Evolutionary conservation across 2,797 vertebrate genomes (phyloP), one percentile per base, ranked within the genome.

Genomic region (Erethizon dorsatum): DNA sequence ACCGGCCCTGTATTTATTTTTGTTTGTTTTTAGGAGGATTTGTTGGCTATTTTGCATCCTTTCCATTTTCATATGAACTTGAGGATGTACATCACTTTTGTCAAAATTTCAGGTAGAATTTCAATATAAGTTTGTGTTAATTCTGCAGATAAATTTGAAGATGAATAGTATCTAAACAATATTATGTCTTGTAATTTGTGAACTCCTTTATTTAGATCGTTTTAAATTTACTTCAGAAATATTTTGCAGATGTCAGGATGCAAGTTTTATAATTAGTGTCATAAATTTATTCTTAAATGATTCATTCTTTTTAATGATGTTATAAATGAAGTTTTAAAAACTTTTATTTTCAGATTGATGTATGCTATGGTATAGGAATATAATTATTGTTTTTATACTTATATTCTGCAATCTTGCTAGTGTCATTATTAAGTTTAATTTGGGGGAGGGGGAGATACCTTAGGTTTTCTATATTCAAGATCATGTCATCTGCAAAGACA

Each of bases 231-330:
- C 56, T 57, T 87, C 45, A 83, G 82, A 2, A n/a, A 56, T 83
- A 77, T 47, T 69, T 50, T 93, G 28, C 28, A 86, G 41, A 3
- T 77, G 18, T 69, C 65, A 96, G 6, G 69, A 37, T 82, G 54
- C 6, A 59, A 88, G 47, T 73, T 24, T 1, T 83, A 0, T 67
- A 82, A 50, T 61, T 59, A 24, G 59, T 90, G 77, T 78, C 41
- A 67, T 92, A 73, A 73, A 80, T 86, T 63, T 61, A 63, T 94
- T 96, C 63, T 37, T 91, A 65, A 69, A 15, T 28, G 15, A 80
- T 89, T 85, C 78, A 31, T 57, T 75, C 50, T 83, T 61, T 83
- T 89, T 78, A 28, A 71, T 84, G 54, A 2, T 37, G 17, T n/a
- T 37, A 37, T n/a, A 69, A 69, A 69, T 69, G 63, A 69, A 15